Base-by-base conservation (phyloP, 1,140 invertebrate genomes). In the Heterodera schachtii region DNA sequence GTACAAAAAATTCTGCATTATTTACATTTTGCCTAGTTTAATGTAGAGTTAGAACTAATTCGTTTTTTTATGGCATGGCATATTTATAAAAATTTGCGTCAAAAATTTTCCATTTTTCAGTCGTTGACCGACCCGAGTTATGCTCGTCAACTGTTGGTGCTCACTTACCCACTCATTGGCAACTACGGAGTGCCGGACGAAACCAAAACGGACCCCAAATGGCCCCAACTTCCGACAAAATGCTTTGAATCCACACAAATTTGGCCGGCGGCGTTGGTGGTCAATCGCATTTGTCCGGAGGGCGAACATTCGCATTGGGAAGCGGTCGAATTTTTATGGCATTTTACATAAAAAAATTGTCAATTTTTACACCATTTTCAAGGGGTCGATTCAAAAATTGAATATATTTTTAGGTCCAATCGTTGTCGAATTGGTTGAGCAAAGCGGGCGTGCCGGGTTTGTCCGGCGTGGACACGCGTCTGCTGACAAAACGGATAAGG, bases 61-160 rank as follows among this genome's bases (percentile, higher is more conserved):
- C 1, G 31, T 31, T 31, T 31, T 31, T 31, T 31, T n/a, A 31
- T 31, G 31, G 31, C 31, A 31, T 31, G 31, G 31, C 31, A 16
- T 3, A 66, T 16, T 21, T 47, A 77, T 21, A 2, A 60, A 11
- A 21, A 46, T 43, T 49, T 31, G 1, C 31, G 16, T 5, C 66
- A 76, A 71, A 9, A 16, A n/a, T 41, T 16, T 19, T 21, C 31
- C 64, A 60, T 71, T 49, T 8, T 9, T 16, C 11, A 99, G 91
- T 97, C 97, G 0, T 90, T 99, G 77, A 98, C 97, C 11, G 98
- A 99, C 92, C 98, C 98, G 31, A 98, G 96, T 0, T 99, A 99
- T 90, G 94, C 94, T 79, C 92, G 93, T 6, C 97, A 99, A 91
- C 94, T 99, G 84, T 91, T 99, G 67, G 94, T 98, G 2, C 91